Conservation (phyloP, 2,113 vertebrate species). For the Silurus asotus region DNA sequence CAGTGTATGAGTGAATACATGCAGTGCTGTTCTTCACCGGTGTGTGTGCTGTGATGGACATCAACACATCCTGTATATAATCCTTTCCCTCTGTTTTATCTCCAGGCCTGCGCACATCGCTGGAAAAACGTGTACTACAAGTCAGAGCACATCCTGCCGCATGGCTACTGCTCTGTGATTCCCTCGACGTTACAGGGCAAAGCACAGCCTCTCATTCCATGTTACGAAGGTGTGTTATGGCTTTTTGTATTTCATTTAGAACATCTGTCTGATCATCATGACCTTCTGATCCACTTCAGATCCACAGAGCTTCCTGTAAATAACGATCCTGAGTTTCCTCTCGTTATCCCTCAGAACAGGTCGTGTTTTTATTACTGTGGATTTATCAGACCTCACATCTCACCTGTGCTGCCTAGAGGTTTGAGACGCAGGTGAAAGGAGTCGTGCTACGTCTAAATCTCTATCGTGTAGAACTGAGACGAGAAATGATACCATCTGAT, state of each 20-base stretch:
- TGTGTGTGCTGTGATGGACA: neutral
- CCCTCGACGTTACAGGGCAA: constrained; percentile 83
- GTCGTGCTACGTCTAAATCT: neutral
- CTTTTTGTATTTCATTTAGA: neutral
- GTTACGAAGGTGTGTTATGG: constrained; percentile 95
- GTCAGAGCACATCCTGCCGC: constrained; percentile 88
- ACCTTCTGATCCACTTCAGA: too few relatives aligned
- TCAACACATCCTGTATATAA: neutral
- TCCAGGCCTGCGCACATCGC: constrained; percentile 93
- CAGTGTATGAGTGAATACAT: neutral
- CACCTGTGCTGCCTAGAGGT: neutral
- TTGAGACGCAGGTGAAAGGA: neutral
- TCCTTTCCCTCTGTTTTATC: constrained; percentile 25
- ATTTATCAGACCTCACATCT: neutral
- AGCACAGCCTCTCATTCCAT: constrained; percentile 83
- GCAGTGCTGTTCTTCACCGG: neutral
- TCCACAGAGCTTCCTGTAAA: too few relatives aligned
- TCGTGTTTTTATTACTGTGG: neutral
- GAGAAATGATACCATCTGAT: neutral
- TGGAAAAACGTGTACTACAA: constrained; percentile 98
- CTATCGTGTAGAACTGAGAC: neutral
- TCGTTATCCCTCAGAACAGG: neutral
- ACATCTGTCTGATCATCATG: too few relatives aligned
- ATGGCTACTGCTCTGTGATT: constrained; percentile 93
- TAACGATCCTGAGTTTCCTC: neutral